Evolutionary conservation across 2,888 invertebrate species (phyloP).

Genomic region (Lepas anatifera): DNA sequence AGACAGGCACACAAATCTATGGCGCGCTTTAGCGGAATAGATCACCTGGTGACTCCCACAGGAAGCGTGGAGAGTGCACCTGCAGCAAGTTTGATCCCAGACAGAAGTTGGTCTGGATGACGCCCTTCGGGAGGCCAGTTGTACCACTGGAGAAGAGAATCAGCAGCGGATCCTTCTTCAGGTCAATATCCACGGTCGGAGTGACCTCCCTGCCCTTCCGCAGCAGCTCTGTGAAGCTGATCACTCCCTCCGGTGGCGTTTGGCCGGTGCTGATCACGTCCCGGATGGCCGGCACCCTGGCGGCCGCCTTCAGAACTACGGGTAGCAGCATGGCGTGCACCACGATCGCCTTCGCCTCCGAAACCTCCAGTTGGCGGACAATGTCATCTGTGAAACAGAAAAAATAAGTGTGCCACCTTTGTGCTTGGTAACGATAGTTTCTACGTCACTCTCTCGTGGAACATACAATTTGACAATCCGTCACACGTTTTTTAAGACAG

Average conservation of each 20-base stretch:
- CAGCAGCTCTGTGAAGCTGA: neutral
- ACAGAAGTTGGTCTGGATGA: conserved; percentile 34
- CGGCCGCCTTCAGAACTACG: neutral
- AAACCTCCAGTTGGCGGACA: neutral
- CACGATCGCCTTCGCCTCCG: neutral
- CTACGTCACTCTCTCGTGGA: no score
- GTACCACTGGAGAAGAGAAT: conserved; percentile 25
- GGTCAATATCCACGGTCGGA: neutral
- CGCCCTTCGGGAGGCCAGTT: conserved; percentile 30
- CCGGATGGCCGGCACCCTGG: conserved; percentile 1
- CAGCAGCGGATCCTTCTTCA: conserved; percentile 19
- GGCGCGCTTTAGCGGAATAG: no score
- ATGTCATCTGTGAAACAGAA: neutral
- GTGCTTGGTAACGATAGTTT: no score
- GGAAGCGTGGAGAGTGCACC: neutral
- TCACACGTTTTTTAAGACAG: no score
- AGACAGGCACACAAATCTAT: no score
- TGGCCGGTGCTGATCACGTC: neutral
- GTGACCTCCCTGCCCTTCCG: neutral
- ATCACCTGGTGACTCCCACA: neutral
- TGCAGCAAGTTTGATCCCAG: conserved; percentile 31
- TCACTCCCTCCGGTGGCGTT: neutral
- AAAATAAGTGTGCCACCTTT: no score
- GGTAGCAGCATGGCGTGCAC: neutral
- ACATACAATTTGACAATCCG: no score